Evolutionary conservation across 2,888 invertebrate genomes (phyloP).

Genomic region (Lochmaea crataegi): DNA sequence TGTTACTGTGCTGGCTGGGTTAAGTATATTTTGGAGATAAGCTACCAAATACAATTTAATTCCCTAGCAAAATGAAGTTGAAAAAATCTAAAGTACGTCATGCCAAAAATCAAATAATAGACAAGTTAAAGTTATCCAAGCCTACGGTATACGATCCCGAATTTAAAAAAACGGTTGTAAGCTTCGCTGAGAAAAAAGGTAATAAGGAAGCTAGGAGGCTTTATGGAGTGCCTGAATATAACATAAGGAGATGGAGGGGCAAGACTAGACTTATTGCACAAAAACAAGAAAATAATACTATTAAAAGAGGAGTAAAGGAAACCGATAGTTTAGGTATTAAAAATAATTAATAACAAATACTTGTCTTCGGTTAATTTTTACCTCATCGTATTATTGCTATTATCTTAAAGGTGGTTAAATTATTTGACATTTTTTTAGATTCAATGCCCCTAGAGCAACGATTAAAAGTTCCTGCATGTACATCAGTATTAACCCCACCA

Average conservation of each 20-base stretch:
- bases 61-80: conserved; percentile 28
- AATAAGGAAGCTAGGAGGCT: conserved; percentile 55
- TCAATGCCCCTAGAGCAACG: conserved; percentile 58
- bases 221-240: conserved; percentile 58
- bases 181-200: conserved; percentile 58
- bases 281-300: conserved; percentile 34
- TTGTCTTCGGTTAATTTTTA: background rate
- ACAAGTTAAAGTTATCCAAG: conserved; percentile 34
- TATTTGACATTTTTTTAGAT: conserved; percentile 50
- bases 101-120: conserved; percentile 27
- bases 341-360: background rate
- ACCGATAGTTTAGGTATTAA: background rate
- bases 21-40: conserved; percentile 6
- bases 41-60: background rate
- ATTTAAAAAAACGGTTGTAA: conserved; percentile 58
- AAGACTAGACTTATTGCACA: conserved; percentile 49
- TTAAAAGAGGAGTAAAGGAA: conserved; percentile 24
- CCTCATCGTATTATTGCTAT: no score
- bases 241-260: conserved; percentile 59
- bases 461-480: conserved; percentile 34
- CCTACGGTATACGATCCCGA: conserved; percentile 51
- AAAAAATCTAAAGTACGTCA: conserved; percentile 28
- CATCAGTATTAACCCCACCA: conserved; percentile 15
- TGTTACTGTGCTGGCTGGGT: no score
- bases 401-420: no score